These are phyloP conservation scores for Onychostruthus taczanowskii DNA, from an alignment of 2,113 vertebrate species.

Conservation along the genomic window DNA sequence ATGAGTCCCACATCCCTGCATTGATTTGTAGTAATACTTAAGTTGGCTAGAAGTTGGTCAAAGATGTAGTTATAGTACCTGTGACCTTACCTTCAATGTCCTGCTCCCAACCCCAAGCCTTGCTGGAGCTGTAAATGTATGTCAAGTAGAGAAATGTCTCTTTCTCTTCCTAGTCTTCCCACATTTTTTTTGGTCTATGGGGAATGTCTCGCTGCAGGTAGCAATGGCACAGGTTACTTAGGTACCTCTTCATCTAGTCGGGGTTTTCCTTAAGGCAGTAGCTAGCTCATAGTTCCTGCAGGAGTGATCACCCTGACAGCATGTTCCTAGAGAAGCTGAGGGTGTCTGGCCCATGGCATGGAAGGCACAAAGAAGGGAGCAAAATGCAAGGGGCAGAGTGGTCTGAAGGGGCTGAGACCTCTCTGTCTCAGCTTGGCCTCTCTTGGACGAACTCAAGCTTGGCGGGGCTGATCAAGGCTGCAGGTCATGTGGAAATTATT, in stretches of 20 bases:
- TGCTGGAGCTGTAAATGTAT: not conserved
- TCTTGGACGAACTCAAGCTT: not conserved
- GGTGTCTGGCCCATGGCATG: not conserved
- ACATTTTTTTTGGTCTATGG: not conserved
- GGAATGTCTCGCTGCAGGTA: not conserved
- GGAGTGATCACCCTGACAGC: not conserved
- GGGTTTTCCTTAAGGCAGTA: not conserved
- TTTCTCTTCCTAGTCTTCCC: not conserved
- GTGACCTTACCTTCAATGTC: not conserved
- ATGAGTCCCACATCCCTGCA: not conserved
- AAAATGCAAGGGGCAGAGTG: accelerated
- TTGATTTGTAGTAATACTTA: not conserved
- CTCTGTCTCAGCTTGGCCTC: not conserved
- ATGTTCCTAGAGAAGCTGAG: not conserved
- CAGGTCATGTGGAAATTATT: not conserved
- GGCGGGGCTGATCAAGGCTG: not conserved
- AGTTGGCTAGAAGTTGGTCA: not conserved
- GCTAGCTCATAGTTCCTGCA: not conserved
- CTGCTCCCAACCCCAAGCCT: accelerated
- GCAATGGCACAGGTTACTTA: accelerated
- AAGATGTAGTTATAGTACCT: not conserved
- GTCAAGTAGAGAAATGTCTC: not conserved
- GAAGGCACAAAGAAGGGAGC: not conserved
- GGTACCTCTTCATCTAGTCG: not conserved
- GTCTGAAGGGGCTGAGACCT: not conserved